A percentile compares a stretch with the other conserved stretches of the same genome.
Evolutionary conservation across 2,113 vertebrate genomes (phyloP).

Genomic region (Coracopsis vasa): DNA sequence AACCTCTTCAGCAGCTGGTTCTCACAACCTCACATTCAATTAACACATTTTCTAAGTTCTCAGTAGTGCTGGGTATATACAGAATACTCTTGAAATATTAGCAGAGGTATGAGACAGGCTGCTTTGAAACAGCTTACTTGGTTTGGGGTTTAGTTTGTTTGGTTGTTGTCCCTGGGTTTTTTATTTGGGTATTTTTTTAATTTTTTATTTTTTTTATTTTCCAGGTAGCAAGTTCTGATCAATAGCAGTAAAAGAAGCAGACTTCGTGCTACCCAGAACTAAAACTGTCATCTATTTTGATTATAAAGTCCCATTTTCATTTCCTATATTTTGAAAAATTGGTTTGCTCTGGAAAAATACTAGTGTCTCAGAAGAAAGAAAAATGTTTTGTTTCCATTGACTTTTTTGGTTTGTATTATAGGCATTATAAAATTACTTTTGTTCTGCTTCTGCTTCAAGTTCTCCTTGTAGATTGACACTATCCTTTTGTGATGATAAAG

Average conservation of each 20-base stretch:
- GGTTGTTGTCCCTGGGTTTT: background rate
- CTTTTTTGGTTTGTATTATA: background rate
- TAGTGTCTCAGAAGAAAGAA: background rate
- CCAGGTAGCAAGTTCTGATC: background rate
- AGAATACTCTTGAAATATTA: background rate
- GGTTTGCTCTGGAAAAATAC: background rate
- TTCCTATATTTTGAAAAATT: background rate
- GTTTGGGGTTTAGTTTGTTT: background rate
- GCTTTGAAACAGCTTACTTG: background rate
- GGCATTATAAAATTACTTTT: background rate
- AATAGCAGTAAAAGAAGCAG: background rate
- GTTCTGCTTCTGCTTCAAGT: background rate
- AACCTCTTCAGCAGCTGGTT: background rate
- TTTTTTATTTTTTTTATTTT: background rate
- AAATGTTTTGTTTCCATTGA: background rate
- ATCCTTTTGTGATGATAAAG: background rate
- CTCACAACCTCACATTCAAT: background rate
- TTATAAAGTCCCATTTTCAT: background rate
- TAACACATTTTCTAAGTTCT: background rate
- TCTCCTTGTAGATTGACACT: background rate
- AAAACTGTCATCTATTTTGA: background rate
- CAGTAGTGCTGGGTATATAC: background rate
- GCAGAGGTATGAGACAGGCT: background rate
- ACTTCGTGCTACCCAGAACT: background rate
- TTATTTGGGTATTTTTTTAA: background rate